Percentiles rank a stretch among this genome's conserved stretches.
phyloP scores from a whole-genome alignment of 2,113 vertebrate genomes.

The Neofelis nebulosa region DNA sequence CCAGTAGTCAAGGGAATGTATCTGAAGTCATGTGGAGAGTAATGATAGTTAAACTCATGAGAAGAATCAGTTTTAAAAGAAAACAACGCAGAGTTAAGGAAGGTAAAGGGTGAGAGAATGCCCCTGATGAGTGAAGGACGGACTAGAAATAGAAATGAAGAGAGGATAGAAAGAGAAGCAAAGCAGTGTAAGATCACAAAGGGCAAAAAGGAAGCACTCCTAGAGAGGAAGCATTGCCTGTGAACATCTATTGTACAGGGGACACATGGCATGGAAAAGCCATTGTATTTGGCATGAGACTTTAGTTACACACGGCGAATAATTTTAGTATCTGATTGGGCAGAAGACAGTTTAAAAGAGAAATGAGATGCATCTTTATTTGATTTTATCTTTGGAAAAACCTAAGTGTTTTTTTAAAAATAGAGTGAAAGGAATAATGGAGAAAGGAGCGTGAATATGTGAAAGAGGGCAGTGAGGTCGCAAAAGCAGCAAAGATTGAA shows the following conservation, averaged over 20 bases:
- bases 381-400: neutral
- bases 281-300: neutral
- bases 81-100: neutral
- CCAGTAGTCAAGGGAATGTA: neutral
- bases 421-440: neutral
- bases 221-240: neutral
- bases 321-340: neutral
- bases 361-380: neutral
- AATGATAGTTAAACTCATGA: neutral
- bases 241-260: neutral
- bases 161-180: neutral
- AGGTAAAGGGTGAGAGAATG: neutral
- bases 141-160: neutral
- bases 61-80: neutral
- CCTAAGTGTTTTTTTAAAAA: neutral
- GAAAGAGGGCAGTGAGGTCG: neutral
- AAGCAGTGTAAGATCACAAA: accelerated
- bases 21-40: neutral
- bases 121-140: neutral
- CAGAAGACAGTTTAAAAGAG: neutral
- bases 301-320: neutral
- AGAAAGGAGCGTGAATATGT: neutral
- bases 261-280: accelerated
- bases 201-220: neutral
- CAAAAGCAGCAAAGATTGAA: neutral